Percentiles rank a stretch among this genome's conserved stretches.
Evolutionary conservation across 2,888 invertebrate genomes (phyloP).

Genomic region (Miltochrista miniata): DNA sequence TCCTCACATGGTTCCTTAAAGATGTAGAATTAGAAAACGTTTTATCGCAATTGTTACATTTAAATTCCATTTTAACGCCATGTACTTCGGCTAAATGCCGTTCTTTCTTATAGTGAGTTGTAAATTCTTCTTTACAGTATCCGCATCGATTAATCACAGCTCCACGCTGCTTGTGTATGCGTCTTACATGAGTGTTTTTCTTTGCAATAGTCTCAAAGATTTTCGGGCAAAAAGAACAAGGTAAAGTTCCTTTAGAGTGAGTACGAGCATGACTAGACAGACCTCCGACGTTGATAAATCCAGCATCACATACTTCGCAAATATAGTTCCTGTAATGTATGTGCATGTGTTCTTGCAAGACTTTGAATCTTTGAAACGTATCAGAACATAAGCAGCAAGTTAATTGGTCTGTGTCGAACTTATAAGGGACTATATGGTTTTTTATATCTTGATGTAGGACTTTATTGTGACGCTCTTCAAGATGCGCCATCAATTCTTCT

Average conservation of each 20-base stretch:
- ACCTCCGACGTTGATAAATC: constrained; percentile 44
- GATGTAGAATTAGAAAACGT: constrained; percentile 25
- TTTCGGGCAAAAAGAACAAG: constrained; percentile 60
- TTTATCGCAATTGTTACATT: constrained; percentile 42
- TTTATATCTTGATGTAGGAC: constrained; percentile 59
- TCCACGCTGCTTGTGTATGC: constrained; percentile 40
- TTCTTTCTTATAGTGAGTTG: constrained; percentile 34
- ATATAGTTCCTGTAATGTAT: constrained; percentile 65
- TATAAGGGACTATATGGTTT: constrained; percentile 60
- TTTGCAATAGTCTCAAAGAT: constrained; percentile 65
- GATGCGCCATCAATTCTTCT: constrained; percentile 55
- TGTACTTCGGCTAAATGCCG: constrained; percentile 41
- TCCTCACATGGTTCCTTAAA: constrained; percentile 35
- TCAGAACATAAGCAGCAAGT: constrained; percentile 45
- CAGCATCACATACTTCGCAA: constrained; percentile 62
- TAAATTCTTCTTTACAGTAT: constrained; percentile 46
- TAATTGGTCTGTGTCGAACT: constrained; percentile 38
- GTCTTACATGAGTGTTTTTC: constrained; percentile 61
- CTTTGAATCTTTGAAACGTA: constrained; percentile 42
- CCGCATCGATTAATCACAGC: constrained; percentile 37
- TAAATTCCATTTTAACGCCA: constrained; percentile 23
- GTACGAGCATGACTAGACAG: constrained; percentile 42
- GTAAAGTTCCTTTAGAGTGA: constrained; percentile 48
- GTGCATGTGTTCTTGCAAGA: constrained; percentile 65
- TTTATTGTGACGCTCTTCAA: constrained; percentile 50